Evolutionary conservation across 2,797 vertebrate species (phyloP).

Genomic region (Hemitrygon akajei): DNA sequence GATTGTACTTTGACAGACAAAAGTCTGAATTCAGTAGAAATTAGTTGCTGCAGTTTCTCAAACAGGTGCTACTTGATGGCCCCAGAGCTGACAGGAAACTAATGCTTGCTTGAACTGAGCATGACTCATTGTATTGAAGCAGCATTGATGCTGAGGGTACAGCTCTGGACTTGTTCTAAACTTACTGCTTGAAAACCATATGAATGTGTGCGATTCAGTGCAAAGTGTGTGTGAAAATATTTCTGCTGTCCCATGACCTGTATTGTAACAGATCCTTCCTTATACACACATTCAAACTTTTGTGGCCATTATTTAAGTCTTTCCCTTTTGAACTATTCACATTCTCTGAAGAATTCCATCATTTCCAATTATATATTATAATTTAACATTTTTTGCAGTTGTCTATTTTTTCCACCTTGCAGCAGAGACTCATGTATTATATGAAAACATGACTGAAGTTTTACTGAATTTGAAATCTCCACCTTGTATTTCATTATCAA

Average conservation of each 20-base stretch:
- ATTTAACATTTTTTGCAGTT: background rate
- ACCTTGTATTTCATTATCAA: background rate
- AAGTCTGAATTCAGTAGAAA: background rate
- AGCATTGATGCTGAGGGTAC: background rate
- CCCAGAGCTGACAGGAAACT: constrained; percentile 9
- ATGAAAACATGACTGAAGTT: background rate
- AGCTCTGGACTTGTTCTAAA: constrained; percentile 15
- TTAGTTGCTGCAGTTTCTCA: background rate
- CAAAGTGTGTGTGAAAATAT: background rate
- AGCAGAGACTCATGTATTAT: background rate
- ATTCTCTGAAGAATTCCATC: background rate
- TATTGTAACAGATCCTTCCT: background rate
- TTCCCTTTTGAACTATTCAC: background rate
- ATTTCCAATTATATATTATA: background rate
- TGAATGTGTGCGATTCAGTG: background rate
- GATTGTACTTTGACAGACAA: background rate
- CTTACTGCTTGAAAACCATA: background rate
- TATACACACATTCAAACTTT: background rate
- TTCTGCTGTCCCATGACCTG: background rate
- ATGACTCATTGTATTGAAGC: background rate
- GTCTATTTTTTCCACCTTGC: background rate
- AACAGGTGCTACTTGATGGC: background rate
- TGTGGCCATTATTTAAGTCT: background rate
- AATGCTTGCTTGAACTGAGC: background rate
- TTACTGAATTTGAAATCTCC: background rate